These are phyloP conservation scores for Eudyptes chrysolophus DNA, from an alignment of 2,113 vertebrate species.

Conservation along the genomic window DNA sequence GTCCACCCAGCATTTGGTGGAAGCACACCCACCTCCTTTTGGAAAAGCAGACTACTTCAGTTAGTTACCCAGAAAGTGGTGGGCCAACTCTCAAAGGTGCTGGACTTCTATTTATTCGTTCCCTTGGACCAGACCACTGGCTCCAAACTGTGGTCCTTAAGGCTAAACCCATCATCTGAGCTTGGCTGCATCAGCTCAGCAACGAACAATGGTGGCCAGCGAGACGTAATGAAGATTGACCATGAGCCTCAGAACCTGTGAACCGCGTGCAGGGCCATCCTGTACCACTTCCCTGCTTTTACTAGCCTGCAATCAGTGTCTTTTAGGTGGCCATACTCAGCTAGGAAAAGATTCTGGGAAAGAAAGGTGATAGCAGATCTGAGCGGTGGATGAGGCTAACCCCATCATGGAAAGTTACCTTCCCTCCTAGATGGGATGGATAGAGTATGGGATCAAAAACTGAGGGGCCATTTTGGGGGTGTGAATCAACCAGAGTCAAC, in stretches of 20 bases:
- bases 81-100: not conserved
- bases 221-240: not conserved
- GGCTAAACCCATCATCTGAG: not conserved
- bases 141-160: not conserved
- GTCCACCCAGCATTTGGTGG: not conserved
- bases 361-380: not conserved
- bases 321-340: not conserved
- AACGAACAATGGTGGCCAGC: accelerated
- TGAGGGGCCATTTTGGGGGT: not conserved
- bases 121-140: not conserved
- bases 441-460: not conserved
- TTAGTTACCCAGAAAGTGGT: not conserved
- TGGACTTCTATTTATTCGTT: not conserved
- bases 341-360: not conserved
- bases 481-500: not conserved
- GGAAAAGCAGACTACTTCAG: not conserved
- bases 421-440: not conserved
- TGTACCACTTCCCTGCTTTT: not conserved
- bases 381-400: accelerated
- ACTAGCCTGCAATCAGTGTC: not conserved
- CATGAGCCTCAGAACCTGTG: not conserved
- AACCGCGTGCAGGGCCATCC: not conserved
- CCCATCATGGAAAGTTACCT: accelerated
- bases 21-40: not conserved
- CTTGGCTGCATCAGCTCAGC: not conserved